Percentiles rank a stretch among this genome's conserved stretches.
These are phyloP conservation scores for Cepaea hortensis DNA, from an alignment of 2,888 invertebrate genomes.

Conservation along the genomic window DNA sequence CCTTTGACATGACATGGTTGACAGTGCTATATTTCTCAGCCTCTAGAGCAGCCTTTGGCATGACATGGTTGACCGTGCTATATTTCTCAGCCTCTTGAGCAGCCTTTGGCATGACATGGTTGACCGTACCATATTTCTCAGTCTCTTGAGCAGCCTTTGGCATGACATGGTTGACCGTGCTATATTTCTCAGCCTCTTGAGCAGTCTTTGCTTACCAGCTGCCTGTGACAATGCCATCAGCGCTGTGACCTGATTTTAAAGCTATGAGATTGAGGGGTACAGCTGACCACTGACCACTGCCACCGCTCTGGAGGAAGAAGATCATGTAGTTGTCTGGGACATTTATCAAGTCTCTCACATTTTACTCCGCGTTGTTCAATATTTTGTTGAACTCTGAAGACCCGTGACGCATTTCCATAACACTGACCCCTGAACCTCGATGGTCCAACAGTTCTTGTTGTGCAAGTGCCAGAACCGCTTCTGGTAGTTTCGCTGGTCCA, in stretches of 20 bases:
- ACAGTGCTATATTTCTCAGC: too few species aligned
- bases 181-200: too few species aligned
- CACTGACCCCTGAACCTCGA: conserved; percentile 88
- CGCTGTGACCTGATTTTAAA: conserved; percentile 67
- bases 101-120: conserved; percentile 60
- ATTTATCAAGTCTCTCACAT: conserved; percentile 82
- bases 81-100: too few species aligned
- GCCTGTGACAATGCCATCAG: conserved; percentile 81
- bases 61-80: too few species aligned
- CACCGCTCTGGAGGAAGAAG: conserved; percentile 95
- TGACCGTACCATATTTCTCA: too few species aligned
- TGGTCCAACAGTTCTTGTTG: conserved; percentile 89
- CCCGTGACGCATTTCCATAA: conserved; percentile 94
- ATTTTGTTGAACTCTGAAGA: conserved; percentile 89
- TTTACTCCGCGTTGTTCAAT: conserved; percentile 82
- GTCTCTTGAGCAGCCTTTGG: too few species aligned
- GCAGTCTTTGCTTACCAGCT: conserved; percentile 86
- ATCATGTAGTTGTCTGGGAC: conserved; percentile 95
- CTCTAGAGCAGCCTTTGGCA: conserved; percentile 60
- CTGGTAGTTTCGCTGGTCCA: too few species aligned
- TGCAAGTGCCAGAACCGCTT: conserved; percentile 79
- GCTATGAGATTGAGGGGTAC: conserved; percentile 88
- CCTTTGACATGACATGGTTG: conserved; percentile 60
- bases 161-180: too few species aligned
- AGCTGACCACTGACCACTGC: conserved; percentile 94